phyloP scores from a whole-genome alignment of 2,113 vertebrate species.

The Vimba vimba region DNA sequence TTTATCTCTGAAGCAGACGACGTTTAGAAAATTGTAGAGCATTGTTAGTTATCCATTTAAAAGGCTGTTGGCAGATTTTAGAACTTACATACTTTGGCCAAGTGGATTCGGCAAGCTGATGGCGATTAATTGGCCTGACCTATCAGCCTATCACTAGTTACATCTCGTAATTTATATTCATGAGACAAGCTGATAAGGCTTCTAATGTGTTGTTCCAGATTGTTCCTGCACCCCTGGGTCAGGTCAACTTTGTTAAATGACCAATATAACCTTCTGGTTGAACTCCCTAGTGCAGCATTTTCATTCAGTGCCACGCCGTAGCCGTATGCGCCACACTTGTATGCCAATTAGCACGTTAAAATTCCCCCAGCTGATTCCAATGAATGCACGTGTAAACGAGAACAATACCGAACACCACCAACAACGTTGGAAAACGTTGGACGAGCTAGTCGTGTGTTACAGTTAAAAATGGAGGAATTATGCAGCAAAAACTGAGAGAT shows the following conservation, averaged over 20 bases:
- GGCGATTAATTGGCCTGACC: constrained; percentile 3
- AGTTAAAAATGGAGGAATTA: constrained; percentile 51
- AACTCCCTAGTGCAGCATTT: not conserved
- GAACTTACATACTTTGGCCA: not conserved
- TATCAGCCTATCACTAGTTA: constrained; percentile 15
- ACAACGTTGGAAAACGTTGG: constrained; percentile 5
- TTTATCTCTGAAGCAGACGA: too few species aligned
- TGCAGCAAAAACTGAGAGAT: constrained; percentile 59
- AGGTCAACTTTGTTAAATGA: constrained; percentile 23
- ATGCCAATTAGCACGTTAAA: not conserved
- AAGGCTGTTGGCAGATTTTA: not conserved
- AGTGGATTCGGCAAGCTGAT: not conserved
- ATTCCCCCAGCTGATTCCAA: not conserved
- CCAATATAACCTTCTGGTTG: constrained; percentile 37
- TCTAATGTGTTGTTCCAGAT: constrained; percentile 20
- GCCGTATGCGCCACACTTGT: not conserved
- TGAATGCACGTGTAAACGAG: not conserved
- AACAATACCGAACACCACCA: not conserved
- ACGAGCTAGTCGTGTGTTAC: not conserved
- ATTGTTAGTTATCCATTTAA: not conserved
- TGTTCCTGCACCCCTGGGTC: not conserved
- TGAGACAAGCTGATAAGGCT: constrained; percentile 4
- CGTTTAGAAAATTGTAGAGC: too few species aligned
- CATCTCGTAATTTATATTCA: not conserved
- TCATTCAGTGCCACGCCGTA: not conserved